Evolutionary conservation across 2,888 invertebrate species (phyloP).

Genomic region (Andrena bucephala): DNA sequence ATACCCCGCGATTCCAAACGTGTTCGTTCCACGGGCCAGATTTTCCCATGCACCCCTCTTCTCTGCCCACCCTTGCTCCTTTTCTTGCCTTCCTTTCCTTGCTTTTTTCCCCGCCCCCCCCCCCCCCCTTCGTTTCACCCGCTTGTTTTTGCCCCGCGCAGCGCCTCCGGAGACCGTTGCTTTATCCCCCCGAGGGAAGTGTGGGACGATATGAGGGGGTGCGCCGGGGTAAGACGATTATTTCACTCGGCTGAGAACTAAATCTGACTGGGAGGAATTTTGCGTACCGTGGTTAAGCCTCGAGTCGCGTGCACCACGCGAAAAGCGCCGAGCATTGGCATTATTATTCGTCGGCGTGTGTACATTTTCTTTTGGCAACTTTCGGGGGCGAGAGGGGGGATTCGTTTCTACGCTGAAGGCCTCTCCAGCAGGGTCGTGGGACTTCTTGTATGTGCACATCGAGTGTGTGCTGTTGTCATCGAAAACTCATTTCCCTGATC

Average conservation of each 20-base stretch:
- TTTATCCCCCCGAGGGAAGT: not conserved
- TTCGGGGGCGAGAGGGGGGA: not conserved
- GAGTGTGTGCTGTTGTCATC: not conserved
- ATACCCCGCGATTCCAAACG: not conserved
- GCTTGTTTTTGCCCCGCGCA: not conserved
- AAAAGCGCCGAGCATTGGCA: slow-evolving; percentile 21
- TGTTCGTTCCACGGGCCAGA: not conserved
- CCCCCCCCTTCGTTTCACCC: not conserved
- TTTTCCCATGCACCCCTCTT: not conserved
- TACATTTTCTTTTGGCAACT: not conserved
- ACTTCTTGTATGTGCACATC: not conserved
- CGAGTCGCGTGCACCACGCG: not conserved
- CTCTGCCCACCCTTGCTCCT: not conserved
- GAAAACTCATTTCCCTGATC: not conserved
- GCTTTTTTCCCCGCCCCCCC: not conserved
- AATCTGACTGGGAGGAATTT: slow-evolving; percentile 19
- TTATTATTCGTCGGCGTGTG: slow-evolving; percentile 16
- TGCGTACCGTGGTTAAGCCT: not conserved
- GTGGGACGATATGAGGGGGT: slow-evolving; percentile 1
- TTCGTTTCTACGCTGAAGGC: too few relatives aligned
- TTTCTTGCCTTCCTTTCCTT: not conserved
- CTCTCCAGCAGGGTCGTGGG: too few relatives aligned
- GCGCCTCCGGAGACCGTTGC: not conserved
- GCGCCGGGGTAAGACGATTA: slow-evolving; percentile 37
- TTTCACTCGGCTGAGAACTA: slow-evolving; percentile 25